These are phyloP conservation scores for Sebastes schlegelii DNA, from an alignment of 2,113 vertebrate species.

Conservation along the genomic window DNA sequence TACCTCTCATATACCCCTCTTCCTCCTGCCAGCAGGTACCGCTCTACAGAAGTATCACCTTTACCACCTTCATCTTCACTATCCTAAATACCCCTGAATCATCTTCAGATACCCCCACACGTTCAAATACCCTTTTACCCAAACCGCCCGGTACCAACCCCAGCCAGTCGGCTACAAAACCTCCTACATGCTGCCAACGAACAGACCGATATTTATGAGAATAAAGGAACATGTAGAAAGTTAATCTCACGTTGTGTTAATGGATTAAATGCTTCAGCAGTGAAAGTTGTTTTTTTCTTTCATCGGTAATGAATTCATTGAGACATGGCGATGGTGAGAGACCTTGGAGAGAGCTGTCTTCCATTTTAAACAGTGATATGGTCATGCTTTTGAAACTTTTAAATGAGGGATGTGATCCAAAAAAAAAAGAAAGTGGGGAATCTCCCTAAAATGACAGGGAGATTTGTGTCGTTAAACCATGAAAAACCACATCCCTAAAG, in stretches of 20 bases:
- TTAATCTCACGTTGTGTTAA: constrained; percentile 29
- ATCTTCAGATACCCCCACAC: background rate
- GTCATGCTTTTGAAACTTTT: constrained; percentile 23
- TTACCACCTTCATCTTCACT: background rate
- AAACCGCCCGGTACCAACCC: too few relatives aligned
- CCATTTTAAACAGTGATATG: constrained; percentile 52
- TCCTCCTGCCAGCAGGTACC: constrained; percentile 36
- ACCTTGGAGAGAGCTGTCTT: constrained; percentile 48
- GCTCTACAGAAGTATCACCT: constrained; percentile 23
- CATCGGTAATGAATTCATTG: constrained; percentile 31
- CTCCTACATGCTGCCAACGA: constrained; percentile 37
- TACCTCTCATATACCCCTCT: background rate
- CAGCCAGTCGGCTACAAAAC: background rate
- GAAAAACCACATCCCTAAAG: constrained; percentile 23
- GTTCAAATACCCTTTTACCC: background rate
- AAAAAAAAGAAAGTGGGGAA: background rate
- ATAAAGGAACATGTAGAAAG: constrained; percentile 25
- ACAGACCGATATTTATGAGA: background rate
- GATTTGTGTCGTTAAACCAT: constrained; percentile 16
- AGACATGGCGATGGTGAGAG: background rate
- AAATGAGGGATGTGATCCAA: constrained; percentile 17
- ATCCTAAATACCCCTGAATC: background rate
- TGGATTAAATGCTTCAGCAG: constrained; percentile 27
- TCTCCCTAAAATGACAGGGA: constrained; percentile 14
- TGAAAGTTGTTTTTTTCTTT: constrained; percentile 20